Conservation (phyloP, 1,140 invertebrate genomes). For the Ceratina australensis region DNA sequence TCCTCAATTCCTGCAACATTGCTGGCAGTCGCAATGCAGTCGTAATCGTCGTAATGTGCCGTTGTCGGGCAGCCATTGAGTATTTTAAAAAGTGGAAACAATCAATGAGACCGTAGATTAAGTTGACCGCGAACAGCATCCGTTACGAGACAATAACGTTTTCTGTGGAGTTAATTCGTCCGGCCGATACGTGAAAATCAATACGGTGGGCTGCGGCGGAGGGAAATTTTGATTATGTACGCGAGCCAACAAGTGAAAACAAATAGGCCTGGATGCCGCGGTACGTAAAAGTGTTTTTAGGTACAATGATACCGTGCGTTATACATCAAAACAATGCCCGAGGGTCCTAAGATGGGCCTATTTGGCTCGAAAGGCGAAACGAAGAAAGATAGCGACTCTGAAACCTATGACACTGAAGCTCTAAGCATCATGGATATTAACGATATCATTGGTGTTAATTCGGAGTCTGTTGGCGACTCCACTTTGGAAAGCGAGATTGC, state of each 20-base stretch:
- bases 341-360: conserved; percentile 68
- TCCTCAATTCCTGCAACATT: too few species aligned
- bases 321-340: conserved; percentile 64
- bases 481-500: conserved; percentile 77
- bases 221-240: conserved; percentile 47
- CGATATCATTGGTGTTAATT: conserved; percentile 69
- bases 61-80: neutral
- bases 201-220: conserved; percentile 4
- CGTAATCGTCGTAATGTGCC: too few species aligned
- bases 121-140: neutral
- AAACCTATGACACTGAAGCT: conserved; percentile 67
- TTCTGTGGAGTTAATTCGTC: neutral
- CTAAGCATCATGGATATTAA: conserved; percentile 73
- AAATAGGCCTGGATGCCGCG: conserved; percentile 39
- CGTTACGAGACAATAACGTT: neutral
- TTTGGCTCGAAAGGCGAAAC: conserved; percentile 68
- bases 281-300: neutral
- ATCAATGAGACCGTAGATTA: conserved; percentile 1
- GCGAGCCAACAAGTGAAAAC: conserved; percentile 22
- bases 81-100: neutral
- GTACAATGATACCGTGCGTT: neutral
- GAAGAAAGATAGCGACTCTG: conserved; percentile 63
- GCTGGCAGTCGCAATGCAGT: too few species aligned
- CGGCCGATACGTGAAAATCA: conserved; percentile 21
- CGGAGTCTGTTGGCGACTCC: conserved; percentile 70